Conservation (phyloP, 2,888 invertebrate species). For the Trichogramma dendrolimi region DNA sequence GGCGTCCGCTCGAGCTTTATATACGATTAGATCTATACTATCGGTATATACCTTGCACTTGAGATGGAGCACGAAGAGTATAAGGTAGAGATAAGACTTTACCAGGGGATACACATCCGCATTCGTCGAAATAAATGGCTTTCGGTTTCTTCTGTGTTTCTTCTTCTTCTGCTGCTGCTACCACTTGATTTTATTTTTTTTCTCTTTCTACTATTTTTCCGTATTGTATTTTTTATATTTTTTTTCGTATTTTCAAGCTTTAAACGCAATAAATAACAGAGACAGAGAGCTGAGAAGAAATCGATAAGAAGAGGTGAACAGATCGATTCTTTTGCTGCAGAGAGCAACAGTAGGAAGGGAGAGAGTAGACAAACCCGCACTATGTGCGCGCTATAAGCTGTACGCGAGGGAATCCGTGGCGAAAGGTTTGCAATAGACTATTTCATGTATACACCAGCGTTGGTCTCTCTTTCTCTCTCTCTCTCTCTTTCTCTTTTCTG, state of each 20-base stretch:
- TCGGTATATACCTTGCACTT: no score
- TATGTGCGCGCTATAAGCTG: constrained; percentile 22
- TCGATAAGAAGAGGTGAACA: constrained; percentile 26
- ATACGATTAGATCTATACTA: no score
- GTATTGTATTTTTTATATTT: constrained; percentile 5
- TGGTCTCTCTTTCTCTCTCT: constrained; percentile 4
- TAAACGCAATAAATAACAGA: constrained; percentile 27
- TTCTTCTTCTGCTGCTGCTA: background rate
- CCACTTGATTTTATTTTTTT: constrained; percentile 3
- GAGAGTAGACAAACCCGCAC: no score
- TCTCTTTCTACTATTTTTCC: background rate
- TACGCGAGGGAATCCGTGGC: constrained; percentile 20
- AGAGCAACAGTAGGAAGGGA: background rate
- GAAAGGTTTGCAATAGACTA: constrained; percentile 5
- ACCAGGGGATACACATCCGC: constrained; percentile 6
- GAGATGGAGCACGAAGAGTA: no score
- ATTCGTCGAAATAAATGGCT: constrained; percentile 27
- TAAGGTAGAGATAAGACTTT: no score
- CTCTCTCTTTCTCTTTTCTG: no score
- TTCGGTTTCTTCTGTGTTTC: constrained; percentile 22
- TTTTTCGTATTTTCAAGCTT: constrained; percentile 8
- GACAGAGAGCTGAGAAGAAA: constrained; percentile 13
- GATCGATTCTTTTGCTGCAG: constrained; percentile 26
- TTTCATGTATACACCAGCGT: background rate
- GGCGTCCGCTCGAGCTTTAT: no score